phyloP scores from a whole-genome alignment of 2,888 invertebrate species.

The Xylophagus ater region DNA sequence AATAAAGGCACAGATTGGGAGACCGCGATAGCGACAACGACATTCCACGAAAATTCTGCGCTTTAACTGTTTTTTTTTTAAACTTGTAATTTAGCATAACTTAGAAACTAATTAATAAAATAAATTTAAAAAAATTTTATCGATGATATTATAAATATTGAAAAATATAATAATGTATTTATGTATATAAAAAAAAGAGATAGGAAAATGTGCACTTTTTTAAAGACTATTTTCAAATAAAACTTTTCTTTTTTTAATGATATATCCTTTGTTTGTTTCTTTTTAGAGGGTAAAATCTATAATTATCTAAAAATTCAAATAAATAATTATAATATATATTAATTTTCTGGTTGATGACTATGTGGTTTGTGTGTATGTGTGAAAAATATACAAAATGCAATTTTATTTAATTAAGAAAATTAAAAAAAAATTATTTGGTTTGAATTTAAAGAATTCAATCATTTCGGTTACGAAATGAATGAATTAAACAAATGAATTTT shows the following conservation, averaged over 20 bases:
- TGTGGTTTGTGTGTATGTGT: constrained; percentile 7
- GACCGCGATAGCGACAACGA: constrained; percentile 42
- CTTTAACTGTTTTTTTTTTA: too few species aligned
- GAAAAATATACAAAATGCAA: constrained; percentile 8
- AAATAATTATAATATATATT: not conserved
- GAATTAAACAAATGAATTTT: too few species aligned
- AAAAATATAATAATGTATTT: constrained; percentile 1
- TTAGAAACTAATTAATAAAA: not conserved
- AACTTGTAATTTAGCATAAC: constrained; percentile 1
- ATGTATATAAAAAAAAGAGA: constrained; percentile 8
- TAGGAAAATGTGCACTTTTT: constrained; percentile 10
- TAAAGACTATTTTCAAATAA: not conserved
- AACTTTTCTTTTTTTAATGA: too few species aligned
- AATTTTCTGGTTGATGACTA: constrained; percentile 1
- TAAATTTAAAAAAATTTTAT: not conserved
- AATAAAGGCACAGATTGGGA: constrained; percentile 41
- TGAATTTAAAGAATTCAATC: not conserved
- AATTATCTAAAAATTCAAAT: not conserved
- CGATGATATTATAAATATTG: not conserved
- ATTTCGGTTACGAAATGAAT: too few species aligned
- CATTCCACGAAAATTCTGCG: constrained; percentile 33
- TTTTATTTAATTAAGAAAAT: too few species aligned
- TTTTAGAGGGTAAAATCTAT: not conserved
- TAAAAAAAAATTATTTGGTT: not conserved
- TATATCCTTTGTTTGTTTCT: too few species aligned